These are phyloP conservation scores for Gallinago undulata DNA, from an alignment of 2,113 vertebrate genomes.

Conservation along the genomic window DNA sequence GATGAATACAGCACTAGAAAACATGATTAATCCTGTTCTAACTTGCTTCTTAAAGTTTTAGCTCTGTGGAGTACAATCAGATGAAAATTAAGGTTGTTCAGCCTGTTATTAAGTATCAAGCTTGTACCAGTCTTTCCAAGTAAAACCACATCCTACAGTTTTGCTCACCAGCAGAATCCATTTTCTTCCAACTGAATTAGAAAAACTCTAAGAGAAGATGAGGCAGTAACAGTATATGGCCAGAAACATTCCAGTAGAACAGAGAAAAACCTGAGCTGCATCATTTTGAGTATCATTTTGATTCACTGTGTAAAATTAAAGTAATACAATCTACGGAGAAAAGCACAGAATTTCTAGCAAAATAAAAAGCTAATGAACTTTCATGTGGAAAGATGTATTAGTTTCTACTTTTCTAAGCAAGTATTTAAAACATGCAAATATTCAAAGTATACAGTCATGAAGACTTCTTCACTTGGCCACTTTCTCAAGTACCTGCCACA, in stretches of 20 bases:
- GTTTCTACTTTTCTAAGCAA: neutral
- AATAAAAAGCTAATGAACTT: neutral
- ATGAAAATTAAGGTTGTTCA: neutral
- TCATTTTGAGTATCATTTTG: neutral
- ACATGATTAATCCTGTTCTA: neutral
- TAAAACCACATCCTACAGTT: neutral
- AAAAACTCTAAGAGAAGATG: neutral
- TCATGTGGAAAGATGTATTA: neutral
- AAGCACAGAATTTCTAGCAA: neutral
- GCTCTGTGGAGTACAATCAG: neutral
- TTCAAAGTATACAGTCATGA: neutral
- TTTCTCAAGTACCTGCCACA: neutral
- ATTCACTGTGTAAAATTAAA: neutral
- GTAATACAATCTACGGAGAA: neutral
- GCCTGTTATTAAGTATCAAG: neutral
- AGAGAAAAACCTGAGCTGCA: neutral
- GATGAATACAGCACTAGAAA: neutral
- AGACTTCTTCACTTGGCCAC: neutral
- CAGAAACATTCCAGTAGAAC: neutral
- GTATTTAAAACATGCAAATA: neutral
- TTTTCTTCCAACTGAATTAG: neutral
- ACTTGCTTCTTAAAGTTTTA: neutral
- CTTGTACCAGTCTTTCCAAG: neutral
- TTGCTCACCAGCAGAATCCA: neutral
- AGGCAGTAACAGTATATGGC: neutral